Conservation (phyloP, 2,113 vertebrate genomes). For the Eulemur rufifrons region DNA sequence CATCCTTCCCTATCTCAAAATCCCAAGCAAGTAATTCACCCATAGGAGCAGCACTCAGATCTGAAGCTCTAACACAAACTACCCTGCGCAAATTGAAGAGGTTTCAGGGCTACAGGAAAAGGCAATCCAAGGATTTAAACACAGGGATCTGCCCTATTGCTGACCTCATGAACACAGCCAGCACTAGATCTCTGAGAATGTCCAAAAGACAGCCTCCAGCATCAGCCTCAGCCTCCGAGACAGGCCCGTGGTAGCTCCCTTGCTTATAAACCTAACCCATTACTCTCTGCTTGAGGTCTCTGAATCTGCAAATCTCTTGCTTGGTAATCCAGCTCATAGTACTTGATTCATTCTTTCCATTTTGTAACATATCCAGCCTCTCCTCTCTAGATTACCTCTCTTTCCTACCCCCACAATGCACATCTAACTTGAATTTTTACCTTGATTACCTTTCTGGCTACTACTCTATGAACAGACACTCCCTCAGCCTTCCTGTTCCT, state of each 20-base stretch:
- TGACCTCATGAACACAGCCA: background rate
- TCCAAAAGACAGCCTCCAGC: background rate
- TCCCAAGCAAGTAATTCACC: constrained; percentile 9
- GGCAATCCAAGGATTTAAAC: background rate
- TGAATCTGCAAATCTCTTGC: background rate
- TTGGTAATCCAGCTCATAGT: background rate
- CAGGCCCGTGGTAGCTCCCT: background rate
- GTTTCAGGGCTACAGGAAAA: background rate
- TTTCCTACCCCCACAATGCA: background rate
- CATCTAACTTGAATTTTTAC: background rate
- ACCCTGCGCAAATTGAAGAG: background rate
- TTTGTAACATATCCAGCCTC: background rate
- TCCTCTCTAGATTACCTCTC: background rate
- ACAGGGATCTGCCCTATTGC: background rate
- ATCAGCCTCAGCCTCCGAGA: background rate
- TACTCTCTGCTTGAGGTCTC: background rate
- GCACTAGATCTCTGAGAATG: background rate
- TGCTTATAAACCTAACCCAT: background rate
- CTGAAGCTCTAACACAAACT: background rate
- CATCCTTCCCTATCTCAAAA: background rate
- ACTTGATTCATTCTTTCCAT: background rate
- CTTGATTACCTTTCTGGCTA: background rate
- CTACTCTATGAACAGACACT: background rate
- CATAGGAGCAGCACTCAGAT: background rate
- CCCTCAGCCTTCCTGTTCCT: background rate